These are phyloP conservation scores for Planococcus citri DNA, from an alignment of 1,140 invertebrate genomes.

Conservation along the genomic window DNA sequence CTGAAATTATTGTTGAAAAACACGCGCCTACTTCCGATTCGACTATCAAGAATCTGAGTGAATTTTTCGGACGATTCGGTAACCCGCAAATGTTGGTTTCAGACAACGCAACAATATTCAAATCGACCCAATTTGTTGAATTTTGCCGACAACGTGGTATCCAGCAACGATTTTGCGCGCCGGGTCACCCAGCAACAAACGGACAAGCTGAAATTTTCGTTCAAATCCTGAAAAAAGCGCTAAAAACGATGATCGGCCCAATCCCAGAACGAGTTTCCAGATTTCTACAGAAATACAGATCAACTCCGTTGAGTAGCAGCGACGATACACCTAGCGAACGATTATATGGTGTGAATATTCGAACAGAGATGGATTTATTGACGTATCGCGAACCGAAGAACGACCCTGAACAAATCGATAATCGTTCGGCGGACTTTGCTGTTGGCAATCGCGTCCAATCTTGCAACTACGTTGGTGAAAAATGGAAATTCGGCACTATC, in stretches of 20 bases:
- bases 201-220: slow-evolving; percentile 31
- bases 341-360: slow-evolving; percentile 10
- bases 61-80: slow-evolving; percentile 23
- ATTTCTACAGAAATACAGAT: slow-evolving; percentile 8
- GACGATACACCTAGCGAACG: background rate
- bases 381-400: slow-evolving; percentile 1
- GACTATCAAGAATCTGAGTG: slow-evolving; percentile 13
- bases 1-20: slow-evolving; percentile 24
- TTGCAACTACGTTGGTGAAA: background rate
- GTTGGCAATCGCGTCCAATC: background rate
- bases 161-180: slow-evolving; percentile 28
- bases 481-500: slow-evolving; percentile 20
- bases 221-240: slow-evolving; percentile 31
- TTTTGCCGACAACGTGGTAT: slow-evolving; percentile 30
- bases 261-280: slow-evolving; percentile 10
- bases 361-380: slow-evolving; percentile 1
- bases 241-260: background rate
- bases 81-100: slow-evolving; percentile 25
- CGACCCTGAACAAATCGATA: background rate
- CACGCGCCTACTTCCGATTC: slow-evolving; percentile 20
- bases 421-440: background rate
- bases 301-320: slow-evolving; percentile 11
- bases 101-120: slow-evolving; percentile 27
- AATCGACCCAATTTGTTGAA: slow-evolving; percentile 26
- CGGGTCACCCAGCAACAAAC: slow-evolving; percentile 31